Base-by-base conservation (phyloP, 2,797 vertebrate genomes). In the Dryobates pubescens region DNA sequence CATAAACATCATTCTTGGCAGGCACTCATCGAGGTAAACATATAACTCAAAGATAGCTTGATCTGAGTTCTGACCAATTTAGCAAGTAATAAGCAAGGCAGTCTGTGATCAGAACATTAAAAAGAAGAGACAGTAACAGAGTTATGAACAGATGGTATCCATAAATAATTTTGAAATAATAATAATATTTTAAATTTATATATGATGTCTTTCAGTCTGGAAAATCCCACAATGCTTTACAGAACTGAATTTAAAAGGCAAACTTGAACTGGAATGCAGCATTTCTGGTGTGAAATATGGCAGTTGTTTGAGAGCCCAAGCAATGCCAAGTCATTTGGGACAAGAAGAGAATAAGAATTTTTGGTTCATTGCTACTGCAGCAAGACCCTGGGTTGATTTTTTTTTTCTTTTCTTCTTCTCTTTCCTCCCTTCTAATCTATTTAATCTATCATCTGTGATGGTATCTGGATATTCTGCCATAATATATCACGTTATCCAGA, bases 111-210 rank as follows among this genome's bases (percentile, higher is more conserved):
- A 63, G 90, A 92, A 90, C 85, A 90, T 95, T 96, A 95, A 92
- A 93, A 94, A 91, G 82, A 93, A 93, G 89, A 96, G 90, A 94
- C 86, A 88, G 87, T 94, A 87, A 82, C 78, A 89, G 76, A 94
- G 88, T 83, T 90, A 82, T 1, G 36, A 92, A 91, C 89, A 96
- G 89, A 96, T 95, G 88, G 91, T 88, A 92, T 59, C 86, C 83
- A 92, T 89, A 95, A 96, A 94, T 95, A 94, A 95, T 84, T 69
- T 54, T 90, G 91, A 96, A 95, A 95, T 92, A 94, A 91, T 93
- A 95, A 91, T 92, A 93, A 94, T 96, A 93, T 93, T 96, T 96
- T 95, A 94, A 86, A 93, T 91, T 96, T 93, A 95, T 96, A 95
- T 90, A 84, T 85, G 88, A 86, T 92, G 82, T 63, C 54, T 95